phyloP scores from a whole-genome alignment of 2,888 invertebrate species.

The Agonopterix heracliana region DNA sequence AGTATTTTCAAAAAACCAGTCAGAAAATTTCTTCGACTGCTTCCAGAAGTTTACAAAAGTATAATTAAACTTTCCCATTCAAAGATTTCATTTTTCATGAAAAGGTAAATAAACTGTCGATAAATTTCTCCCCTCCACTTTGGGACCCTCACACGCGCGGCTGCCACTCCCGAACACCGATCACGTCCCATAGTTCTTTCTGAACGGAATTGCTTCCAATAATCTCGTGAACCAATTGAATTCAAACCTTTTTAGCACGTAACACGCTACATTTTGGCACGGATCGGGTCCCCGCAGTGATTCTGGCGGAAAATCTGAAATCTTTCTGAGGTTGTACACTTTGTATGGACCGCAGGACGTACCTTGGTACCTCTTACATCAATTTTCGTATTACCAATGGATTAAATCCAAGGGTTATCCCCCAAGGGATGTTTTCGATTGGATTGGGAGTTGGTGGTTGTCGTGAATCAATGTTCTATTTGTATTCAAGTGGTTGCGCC shows the following conservation, averaged over 20 bases:
- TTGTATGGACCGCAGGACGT: constrained; percentile 54
- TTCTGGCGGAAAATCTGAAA: constrained; percentile 58
- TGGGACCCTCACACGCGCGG: constrained; percentile 34
- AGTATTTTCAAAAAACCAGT: no score
- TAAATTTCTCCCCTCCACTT: constrained; percentile 35
- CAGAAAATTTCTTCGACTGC: no score
- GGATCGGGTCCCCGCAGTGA: constrained; percentile 41
- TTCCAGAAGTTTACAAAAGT: not conserved
- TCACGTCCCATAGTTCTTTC: constrained; percentile 71
- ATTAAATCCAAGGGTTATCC: constrained; percentile 70
- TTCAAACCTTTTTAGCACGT: constrained; percentile 56
- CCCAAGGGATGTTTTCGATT: constrained; percentile 62
- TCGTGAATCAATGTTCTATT: constrained; percentile 70
- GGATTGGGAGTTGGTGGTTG: constrained; percentile 47
- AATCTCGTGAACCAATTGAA: constrained; percentile 54
- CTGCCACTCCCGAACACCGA: constrained; percentile 37
- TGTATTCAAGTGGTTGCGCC: constrained; percentile 60
- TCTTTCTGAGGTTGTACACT: constrained; percentile 45
- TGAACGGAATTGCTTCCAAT: constrained; percentile 70
- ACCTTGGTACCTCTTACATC: constrained; percentile 60
- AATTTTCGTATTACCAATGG: constrained; percentile 75
- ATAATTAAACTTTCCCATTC: not conserved
- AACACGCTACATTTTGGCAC: constrained; percentile 58
- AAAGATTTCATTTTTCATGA: constrained; percentile 10
- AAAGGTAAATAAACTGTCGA: constrained; percentile 38